These are phyloP conservation scores for Epinotia brunnichana DNA, from an alignment of 2,888 invertebrate species.

Conservation along the genomic window DNA sequence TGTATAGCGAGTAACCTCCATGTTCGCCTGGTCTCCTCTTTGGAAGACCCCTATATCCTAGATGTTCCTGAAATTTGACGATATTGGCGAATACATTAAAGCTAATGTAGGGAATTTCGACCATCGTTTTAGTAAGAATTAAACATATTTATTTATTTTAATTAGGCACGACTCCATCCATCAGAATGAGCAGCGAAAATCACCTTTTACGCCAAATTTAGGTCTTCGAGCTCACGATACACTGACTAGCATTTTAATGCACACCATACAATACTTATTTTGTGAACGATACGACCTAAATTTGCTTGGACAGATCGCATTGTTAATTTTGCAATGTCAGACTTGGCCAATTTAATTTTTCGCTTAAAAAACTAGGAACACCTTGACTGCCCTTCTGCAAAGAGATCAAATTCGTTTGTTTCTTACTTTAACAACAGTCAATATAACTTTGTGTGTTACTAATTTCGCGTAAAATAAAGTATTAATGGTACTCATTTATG, in stretches of 20 bases:
- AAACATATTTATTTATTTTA: background rate
- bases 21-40: no score
- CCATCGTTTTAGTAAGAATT: background rate
- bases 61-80: no score
- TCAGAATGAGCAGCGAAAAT: background rate
- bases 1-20: no score
- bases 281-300: background rate
- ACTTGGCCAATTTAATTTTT: background rate
- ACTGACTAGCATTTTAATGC: background rate
- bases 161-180: background rate
- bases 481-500: constrained; percentile 11
- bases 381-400: background rate
- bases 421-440: background rate
- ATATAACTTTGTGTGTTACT: background rate
- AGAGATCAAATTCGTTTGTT: background rate
- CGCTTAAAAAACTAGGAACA: background rate
- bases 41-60: no score
- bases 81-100: no score
- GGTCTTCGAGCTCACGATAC: constrained; percentile 27
- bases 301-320: background rate
- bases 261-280: background rate
- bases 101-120: no score
- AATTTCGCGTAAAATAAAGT: constrained; percentile 22
- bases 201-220: constrained; percentile 22
- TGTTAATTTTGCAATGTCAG: background rate